phyloP scores from a whole-genome alignment of 2,888 invertebrate species.

The Pristionchus maxplancki region DNA sequence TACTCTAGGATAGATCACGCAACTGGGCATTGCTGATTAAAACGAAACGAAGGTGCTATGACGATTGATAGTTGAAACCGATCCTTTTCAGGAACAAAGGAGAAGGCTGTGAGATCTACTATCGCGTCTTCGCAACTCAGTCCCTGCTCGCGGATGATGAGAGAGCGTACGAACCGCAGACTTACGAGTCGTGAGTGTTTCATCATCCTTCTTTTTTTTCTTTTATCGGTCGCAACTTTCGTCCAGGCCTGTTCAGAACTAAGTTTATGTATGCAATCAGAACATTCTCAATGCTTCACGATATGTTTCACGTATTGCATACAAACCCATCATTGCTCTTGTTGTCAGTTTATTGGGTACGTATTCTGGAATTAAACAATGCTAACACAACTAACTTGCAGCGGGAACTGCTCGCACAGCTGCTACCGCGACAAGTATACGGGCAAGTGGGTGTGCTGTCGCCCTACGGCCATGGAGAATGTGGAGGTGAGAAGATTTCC shows the following conservation, averaged over 20 bases:
- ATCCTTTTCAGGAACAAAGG: background rate
- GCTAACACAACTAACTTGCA: background rate
- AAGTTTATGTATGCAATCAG: no score
- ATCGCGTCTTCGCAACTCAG: background rate
- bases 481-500: background rate
- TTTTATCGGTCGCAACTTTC: background rate
- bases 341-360: background rate
- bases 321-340: background rate
- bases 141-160: background rate
- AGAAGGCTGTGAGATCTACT: background rate
- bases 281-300: no score
- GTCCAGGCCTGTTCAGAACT: no score
- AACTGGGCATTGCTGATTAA: no score
- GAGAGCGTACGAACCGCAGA: background rate
- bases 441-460: slow-evolving; percentile 32
- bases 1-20: no score
- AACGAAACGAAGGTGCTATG: no score
- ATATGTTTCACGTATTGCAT: background rate
- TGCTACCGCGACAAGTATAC: slow-evolving; percentile 23
- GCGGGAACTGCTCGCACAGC: background rate
- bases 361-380: background rate
- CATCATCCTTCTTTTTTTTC: background rate
- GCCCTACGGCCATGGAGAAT: background rate
- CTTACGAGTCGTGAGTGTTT: slow-evolving; percentile 16
- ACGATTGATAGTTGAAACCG: no score